Base-by-base conservation (phyloP, 2,797 vertebrate genomes). In the Leptoclinus maculatus region DNA sequence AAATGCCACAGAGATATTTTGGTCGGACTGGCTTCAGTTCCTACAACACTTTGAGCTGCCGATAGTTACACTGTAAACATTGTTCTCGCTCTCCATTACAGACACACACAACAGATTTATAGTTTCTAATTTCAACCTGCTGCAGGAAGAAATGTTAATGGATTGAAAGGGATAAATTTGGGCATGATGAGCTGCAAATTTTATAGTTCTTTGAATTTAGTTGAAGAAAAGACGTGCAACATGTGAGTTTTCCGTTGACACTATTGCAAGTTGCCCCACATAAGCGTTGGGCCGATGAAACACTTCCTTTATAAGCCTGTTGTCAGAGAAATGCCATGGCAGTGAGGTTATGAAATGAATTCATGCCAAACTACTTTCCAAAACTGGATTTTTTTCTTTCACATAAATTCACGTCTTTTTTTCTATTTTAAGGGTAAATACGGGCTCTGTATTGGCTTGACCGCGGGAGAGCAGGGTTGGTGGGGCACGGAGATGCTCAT, bases 1-100 rank as follows among this genome's bases (percentile, higher is more conserved):
- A 83, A 88, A 88, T 85, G 70, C 80, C 85, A 83, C 43, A n/a
- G 76, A 82, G 76, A 86, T 87, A 88, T 85, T 88, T 59, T 80
- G 56, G 71, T 82, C 79, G 0, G 13, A 12, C 74, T 68, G 62
- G 54, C 85, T 70, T 64, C 68, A 23, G 23, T 54, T 83, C 64
- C 67, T 74, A 66, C 76, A 84, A 66, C 68, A 80, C 83, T 74
- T 41, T 8, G 71, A 82, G 78, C 49, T 34, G 67, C 21, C 78
- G 67, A 76, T 75, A 60, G 43, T 65, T 80, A 58, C 13, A 47
- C 60, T 74, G 51, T 68, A 79, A 89, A 86, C 85, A 69, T 1
- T 74, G 32, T 25, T 38, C 78, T 74, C 49, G 53, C n/a, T 79
- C 70, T 76, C 36, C 1, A 1, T 39, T 19, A 23, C n/a, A 32